These are phyloP conservation scores for Yponomeuta sedellus DNA, from an alignment of 2,888 invertebrate genomes.

Conservation along the genomic window DNA sequence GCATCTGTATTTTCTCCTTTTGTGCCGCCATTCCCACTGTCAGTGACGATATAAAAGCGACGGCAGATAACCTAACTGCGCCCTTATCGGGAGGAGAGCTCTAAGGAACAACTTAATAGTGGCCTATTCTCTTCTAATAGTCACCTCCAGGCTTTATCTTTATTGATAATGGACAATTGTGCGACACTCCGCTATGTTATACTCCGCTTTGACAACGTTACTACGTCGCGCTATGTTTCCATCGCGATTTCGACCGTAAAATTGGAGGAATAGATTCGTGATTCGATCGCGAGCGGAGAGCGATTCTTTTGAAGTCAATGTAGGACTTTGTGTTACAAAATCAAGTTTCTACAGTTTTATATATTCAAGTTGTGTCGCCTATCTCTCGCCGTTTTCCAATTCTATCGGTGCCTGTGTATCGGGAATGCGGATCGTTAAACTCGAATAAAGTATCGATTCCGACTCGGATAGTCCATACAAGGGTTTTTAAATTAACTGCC, in stretches of 20 bases:
- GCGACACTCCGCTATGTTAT: constrained; percentile 41
- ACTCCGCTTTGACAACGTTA: constrained; percentile 35
- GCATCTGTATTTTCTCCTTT: not conserved
- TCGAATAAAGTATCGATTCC: constrained; percentile 47
- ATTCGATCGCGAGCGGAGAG: not conserved
- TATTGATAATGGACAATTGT: constrained; percentile 58
- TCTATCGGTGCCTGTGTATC: constrained; percentile 41
- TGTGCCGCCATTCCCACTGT: constrained; percentile 11
- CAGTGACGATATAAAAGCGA: constrained; percentile 12
- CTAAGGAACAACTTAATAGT: constrained; percentile 54
- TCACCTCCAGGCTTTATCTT: constrained; percentile 50
- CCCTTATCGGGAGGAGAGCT: constrained; percentile 27
- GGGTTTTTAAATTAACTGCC: constrained; percentile 42
- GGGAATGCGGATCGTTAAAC: constrained; percentile 55
- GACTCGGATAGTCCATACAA: constrained; percentile 36
- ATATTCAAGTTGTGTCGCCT: constrained; percentile 49
- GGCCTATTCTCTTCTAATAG: constrained; percentile 48
- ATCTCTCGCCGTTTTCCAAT: constrained; percentile 45
- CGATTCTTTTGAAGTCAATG: constrained; percentile 29
- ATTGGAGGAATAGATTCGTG: not conserved
- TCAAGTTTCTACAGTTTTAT: constrained; percentile 30
- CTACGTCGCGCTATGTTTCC: constrained; percentile 33
- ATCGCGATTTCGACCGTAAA: not conserved
- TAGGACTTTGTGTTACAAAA: constrained; percentile 39
- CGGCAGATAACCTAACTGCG: constrained; percentile 16